phyloP scores from a whole-genome alignment of 2,888 invertebrate genomes.

The Hemicrepidius hirtus region DNA sequence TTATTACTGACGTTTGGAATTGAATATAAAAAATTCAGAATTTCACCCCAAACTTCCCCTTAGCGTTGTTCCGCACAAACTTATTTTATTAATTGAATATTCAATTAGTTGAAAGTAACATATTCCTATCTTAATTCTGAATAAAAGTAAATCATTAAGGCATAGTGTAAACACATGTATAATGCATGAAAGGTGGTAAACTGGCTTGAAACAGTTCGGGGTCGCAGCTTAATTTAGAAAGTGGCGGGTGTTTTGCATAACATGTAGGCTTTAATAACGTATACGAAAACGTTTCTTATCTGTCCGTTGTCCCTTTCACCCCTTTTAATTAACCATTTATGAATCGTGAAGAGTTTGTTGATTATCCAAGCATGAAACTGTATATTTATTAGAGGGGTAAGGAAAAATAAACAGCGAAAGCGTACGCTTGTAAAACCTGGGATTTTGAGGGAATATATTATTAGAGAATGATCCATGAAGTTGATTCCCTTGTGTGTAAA shows the following conservation, averaged over 20 bases:
- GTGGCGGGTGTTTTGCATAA: slow-evolving; percentile 13
- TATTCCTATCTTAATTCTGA: background rate
- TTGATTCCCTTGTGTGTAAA: slow-evolving; percentile 32
- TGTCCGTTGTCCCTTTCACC: slow-evolving; percentile 13
- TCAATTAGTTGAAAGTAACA: background rate
- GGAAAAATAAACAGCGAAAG: background rate
- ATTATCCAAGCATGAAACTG: slow-evolving; percentile 10
- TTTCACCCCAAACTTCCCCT: too few relatives aligned
- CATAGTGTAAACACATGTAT: slow-evolving; percentile 23
- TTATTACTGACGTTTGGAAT: too few relatives aligned
- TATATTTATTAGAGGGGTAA: background rate
- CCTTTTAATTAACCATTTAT: slow-evolving; percentile 28
- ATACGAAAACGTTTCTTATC: slow-evolving; percentile 23
- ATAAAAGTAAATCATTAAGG: slow-evolving; percentile 27
- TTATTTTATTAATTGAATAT: too few relatives aligned
- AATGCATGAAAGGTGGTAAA: slow-evolving; percentile 23
- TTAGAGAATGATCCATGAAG: slow-evolving; percentile 31
- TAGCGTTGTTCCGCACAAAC: too few relatives aligned
- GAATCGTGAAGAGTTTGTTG: slow-evolving; percentile 9
- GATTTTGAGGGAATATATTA: slow-evolving; percentile 9
- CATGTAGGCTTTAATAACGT: slow-evolving; percentile 19
- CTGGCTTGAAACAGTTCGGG: background rate
- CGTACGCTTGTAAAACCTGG: slow-evolving; percentile 9
- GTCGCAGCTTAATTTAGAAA: slow-evolving; percentile 20
- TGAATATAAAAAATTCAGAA: too few relatives aligned